A percentile compares a stretch with the other conserved stretches of the same genome.
phyloP scores from a whole-genome alignment of 2,113 vertebrate genomes.

The Australoheros scitulus region DNA sequence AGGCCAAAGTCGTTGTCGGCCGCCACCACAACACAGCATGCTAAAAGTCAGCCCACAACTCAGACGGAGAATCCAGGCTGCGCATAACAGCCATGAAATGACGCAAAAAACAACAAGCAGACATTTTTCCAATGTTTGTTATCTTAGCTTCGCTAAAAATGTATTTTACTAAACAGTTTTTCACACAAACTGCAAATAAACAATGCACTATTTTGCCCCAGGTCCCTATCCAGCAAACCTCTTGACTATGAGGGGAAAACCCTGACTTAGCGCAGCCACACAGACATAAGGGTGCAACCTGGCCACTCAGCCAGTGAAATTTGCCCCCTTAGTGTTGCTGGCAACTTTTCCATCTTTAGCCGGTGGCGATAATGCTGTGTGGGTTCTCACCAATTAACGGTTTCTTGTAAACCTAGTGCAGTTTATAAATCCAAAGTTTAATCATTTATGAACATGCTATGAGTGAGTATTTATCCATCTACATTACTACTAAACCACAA shows the following conservation, averaged over 20 bases:
- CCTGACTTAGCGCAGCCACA: background rate
- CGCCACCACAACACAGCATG: background rate
- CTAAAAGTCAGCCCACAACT: background rate
- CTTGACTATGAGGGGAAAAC: background rate
- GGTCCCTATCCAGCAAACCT: background rate
- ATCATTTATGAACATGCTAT: no score
- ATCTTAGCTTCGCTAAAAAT: background rate
- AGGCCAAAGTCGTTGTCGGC: background rate
- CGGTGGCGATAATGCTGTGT: no score
- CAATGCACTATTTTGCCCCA: no score
- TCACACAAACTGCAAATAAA: no score
- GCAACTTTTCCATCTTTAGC: background rate
- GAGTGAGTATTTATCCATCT: background rate
- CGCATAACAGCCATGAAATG: background rate
- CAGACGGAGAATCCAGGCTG: background rate
- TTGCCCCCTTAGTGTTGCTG: background rate
- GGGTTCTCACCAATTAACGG: no score
- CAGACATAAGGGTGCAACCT: background rate
- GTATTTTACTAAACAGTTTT: background rate
- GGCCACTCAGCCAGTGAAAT: background rate
- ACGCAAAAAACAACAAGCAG: background rate
- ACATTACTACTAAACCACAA: background rate
- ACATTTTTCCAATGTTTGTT: background rate
- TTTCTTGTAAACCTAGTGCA: no score
- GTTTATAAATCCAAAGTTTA: no score